These are phyloP conservation scores for Sus cebifrons DNA, from an alignment of 2,797 vertebrate species.

Conservation along the genomic window DNA sequence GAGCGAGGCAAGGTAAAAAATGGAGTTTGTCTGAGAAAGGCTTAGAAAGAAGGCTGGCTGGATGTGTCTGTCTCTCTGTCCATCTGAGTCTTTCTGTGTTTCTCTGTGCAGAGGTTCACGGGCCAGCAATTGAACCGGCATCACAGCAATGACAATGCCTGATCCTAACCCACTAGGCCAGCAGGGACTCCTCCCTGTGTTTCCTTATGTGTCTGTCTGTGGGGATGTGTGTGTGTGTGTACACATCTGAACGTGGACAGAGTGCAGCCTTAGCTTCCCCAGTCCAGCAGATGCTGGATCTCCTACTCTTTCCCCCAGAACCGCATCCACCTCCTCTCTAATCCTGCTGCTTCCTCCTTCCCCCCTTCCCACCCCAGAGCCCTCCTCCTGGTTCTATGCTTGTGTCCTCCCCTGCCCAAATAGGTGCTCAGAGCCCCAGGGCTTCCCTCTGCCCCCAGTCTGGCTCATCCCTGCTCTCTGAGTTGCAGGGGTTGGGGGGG, in stretches of 20 bases:
- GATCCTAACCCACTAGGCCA: no score
- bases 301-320: no score
- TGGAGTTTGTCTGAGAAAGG: not conserved
- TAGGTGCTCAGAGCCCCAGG: not conserved
- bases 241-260: rapidly evolving
- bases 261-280: not conserved
- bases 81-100: not conserved
- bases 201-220: not conserved
- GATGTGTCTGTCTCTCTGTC: not conserved
- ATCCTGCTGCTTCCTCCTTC: no score
- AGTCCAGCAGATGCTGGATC: not conserved
- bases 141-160: no score
- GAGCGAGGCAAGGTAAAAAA: not conserved
- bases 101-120: not conserved
- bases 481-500: not conserved
- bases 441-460: not conserved
- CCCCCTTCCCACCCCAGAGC: rapidly evolving
- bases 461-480: not conserved
- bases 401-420: not conserved
- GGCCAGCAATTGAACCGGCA: no score
- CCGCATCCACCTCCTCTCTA: not conserved
- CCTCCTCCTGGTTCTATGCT: not conserved
- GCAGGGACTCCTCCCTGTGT: not conserved
- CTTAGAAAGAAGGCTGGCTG: not conserved
- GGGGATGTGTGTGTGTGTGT: not conserved